Evolutionary conservation across 2,888 invertebrate genomes (phyloP), one percentile per base, ranked within the genome.

Genomic region (Apamea epomidion): DNA sequence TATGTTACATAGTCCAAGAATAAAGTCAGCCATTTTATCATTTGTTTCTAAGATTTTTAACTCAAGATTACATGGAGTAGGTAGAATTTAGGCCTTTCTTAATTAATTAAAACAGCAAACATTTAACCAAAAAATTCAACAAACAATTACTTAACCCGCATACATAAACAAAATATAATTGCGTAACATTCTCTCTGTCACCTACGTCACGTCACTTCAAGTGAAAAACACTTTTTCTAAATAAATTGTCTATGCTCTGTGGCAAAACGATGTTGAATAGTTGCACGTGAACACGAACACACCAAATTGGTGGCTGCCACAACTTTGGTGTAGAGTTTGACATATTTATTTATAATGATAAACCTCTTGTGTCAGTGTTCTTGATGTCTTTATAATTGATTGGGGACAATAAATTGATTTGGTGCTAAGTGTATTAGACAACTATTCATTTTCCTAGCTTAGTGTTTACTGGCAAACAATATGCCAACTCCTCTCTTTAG

Each of bases 231-330:
- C 80, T 88, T 89, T 88, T 89, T 77, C 82, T 86, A 62, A 37
- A 76, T 78, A 83, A 80, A 84, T 84, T 78, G 80, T 84, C 75
- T 76, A 76, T 81, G 74, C 78, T 74, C 48, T 16, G 74, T 69
- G 67, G 60, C 48, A 82, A 90, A 81, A 85, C 81, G 21, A 68
- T 48, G 29, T 74, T 78, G 84, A 83, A 90, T 87, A 75, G n/a
- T 85, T 89, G 87, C 89, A 88, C 90, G 87, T 67, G 62, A 88
- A 76, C 85, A 88, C 88, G 88, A 87, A 75, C 73, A 6, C 3
- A 62, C 74, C 32, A 54, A 77, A 84, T 84, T 80, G 73, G 75
- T 74, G 45, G 74, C 64, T 78, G 85, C 69, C 75, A 81, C 74
- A 74, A 76, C 42, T 29, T 65, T 25, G 48, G 72, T 72, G 80